Percentiles rank a stretch among this genome's conserved stretches.
These are phyloP conservation scores for Nysson spinosus DNA, from an alignment of 2,888 invertebrate genomes.

Conservation along the genomic window DNA sequence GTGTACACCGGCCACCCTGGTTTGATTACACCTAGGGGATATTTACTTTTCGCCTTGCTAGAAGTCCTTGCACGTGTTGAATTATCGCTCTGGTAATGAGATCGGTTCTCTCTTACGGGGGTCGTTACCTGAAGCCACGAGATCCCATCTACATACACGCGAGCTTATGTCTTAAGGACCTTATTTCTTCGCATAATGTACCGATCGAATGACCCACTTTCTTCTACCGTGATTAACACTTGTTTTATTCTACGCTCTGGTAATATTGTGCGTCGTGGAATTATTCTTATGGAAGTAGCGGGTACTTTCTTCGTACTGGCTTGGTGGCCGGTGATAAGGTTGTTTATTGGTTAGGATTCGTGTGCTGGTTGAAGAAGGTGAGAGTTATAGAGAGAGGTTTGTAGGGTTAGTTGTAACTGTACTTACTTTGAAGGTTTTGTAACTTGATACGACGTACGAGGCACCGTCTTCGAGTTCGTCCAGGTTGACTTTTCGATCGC, in stretches of 20 bases:
- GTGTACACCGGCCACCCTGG: neutral
- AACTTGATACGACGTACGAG: constrained; percentile 94
- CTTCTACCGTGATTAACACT: constrained; percentile 21
- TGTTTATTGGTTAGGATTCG: neutral
- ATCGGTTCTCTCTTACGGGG: constrained; percentile 33
- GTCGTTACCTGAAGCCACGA: constrained; percentile 27
- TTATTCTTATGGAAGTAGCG: too few species aligned
- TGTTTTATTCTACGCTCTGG: constrained; percentile 18
- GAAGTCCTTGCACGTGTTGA: constrained; percentile 28
- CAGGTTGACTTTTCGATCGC: constrained; percentile 88
- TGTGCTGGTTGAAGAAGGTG: too few species aligned
- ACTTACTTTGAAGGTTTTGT: constrained; percentile 92
- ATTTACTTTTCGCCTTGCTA: constrained; percentile 39
- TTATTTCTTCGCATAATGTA: constrained; percentile 45
- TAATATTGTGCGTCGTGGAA: too few species aligned
- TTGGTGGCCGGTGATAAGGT: too few species aligned
- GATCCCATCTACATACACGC: constrained; percentile 47
- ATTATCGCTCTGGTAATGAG: constrained; percentile 43
- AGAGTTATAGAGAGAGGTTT: too few species aligned
- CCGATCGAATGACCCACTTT: constrained; percentile 44
- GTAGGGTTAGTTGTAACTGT: too few species aligned
- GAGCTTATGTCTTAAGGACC: constrained; percentile 38
- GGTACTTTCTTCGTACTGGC: too few species aligned
- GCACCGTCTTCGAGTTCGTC: constrained; percentile 95
- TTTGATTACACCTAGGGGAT: constrained; percentile 40